Conservation (phyloP, 2,797 vertebrate species). For the Pangasius macronema region DNA sequence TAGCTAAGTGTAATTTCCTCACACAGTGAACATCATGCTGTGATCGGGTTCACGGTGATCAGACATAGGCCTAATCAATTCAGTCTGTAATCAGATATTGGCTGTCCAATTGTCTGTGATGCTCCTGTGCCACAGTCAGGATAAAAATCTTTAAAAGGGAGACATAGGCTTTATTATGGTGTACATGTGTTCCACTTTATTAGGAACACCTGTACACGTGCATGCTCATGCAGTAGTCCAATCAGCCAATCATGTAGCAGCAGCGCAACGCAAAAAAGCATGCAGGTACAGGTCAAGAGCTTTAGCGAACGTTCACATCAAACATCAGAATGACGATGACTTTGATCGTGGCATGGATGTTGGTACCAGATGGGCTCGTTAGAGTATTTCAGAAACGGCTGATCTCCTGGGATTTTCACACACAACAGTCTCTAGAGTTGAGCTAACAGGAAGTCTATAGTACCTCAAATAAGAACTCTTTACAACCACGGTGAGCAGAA, state of each 20-base stretch:
- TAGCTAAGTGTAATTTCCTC: neutral
- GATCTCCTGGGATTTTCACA: neutral
- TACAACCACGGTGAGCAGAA: no score
- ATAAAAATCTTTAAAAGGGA: neutral
- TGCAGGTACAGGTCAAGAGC: neutral
- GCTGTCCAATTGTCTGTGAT: neutral
- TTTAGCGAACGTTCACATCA: neutral
- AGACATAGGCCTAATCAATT: neutral
- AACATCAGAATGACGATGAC: neutral
- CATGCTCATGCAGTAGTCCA: neutral
- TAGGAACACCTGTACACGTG: neutral
- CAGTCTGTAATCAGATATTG: neutral
- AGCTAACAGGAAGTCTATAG: neutral
- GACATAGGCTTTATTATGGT: neutral
- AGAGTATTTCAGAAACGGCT: no score
- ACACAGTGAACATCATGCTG: neutral
- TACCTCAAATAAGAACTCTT: no score
- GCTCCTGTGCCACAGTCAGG: neutral
- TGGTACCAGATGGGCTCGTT: neutral
- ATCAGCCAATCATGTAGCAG: neutral
- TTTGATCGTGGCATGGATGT: neutral
- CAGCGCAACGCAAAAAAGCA: neutral
- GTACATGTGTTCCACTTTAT: no score
- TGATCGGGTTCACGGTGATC: no score
- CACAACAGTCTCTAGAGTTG: no score